Conservation (phyloP, 2,113 vertebrate genomes). For the Sphaerodactylus townsendi region DNA sequence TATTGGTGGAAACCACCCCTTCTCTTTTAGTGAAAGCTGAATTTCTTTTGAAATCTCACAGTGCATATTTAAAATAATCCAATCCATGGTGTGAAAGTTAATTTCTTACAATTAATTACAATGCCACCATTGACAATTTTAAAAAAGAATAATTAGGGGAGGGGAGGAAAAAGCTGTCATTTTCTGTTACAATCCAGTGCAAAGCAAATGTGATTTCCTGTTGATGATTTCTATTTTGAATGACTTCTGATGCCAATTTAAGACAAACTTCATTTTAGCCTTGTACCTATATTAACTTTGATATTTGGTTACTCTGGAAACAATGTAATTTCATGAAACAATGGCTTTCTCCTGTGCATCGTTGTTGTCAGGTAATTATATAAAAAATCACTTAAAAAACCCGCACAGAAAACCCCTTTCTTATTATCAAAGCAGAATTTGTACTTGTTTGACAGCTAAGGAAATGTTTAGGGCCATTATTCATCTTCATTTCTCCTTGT, state of each 20-base stretch:
- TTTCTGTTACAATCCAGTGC: conserved; percentile 58
- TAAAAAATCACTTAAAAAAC: no score
- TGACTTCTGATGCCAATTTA: conserved; percentile 63
- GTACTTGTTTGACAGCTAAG: conserved; percentile 69
- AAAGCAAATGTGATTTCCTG: conserved; percentile 38
- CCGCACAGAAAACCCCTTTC: conserved; percentile 49
- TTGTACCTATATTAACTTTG: conserved; percentile 75
- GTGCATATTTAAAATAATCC: no score
- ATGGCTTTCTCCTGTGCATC: conserved; percentile 70
- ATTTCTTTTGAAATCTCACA: no score
- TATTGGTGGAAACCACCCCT: no score
- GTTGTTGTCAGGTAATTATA: conserved; percentile 63
- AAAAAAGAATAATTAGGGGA: neutral
- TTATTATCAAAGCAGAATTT: conserved; percentile 68
- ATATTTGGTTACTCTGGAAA: conserved; percentile 75
- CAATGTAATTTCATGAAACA: conserved; percentile 77
- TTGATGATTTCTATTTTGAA: conserved; percentile 58
- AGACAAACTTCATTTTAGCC: conserved; percentile 68
- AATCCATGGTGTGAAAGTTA: neutral
- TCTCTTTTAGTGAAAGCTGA: no score
- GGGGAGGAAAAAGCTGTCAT: conserved; percentile 65
- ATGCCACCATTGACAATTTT: neutral
- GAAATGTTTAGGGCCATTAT: conserved; percentile 61
- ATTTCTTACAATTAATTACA: neutral
- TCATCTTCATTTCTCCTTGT: conserved; percentile 63